Evolutionary conservation across 2,113 vertebrate genomes (phyloP).

Genomic region (Strix aluco): DNA sequence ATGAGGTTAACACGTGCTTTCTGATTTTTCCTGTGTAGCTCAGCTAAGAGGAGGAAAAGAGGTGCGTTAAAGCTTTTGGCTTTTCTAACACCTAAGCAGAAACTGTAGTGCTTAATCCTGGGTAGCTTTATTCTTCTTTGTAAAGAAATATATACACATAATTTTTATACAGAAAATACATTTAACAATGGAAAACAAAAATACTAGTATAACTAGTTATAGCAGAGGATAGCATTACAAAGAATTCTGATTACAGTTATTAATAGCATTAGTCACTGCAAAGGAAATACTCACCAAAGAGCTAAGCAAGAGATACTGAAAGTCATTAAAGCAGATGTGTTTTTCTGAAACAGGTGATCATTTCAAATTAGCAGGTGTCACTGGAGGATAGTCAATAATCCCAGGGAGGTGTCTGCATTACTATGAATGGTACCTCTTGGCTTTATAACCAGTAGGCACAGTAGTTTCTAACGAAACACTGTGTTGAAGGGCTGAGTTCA

Average conservation of each 20-base stretch:
- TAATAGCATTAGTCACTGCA: neutral
- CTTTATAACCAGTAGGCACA: neutral
- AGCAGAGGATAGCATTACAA: neutral
- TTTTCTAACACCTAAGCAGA: neutral
- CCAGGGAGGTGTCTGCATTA: neutral
- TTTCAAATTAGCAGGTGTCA: neutral
- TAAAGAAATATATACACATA: neutral
- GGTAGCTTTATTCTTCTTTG: neutral
- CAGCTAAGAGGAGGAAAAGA: neutral
- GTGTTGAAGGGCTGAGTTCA: neutral
- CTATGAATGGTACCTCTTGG: neutral
- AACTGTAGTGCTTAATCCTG: neutral
- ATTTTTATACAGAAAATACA: neutral
- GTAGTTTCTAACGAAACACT: neutral
- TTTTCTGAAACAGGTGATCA: neutral
- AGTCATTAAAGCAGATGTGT: neutral
- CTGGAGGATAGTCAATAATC: neutral
- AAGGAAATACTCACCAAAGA: neutral
- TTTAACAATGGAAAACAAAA: neutral
- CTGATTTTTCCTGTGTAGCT: neutral
- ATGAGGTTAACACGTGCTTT: fast-evolving
- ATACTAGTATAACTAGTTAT: neutral
- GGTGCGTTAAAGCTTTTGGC: neutral
- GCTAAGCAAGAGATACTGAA: neutral
- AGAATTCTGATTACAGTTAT: neutral